These are phyloP conservation scores for Drosophila pallidifrons DNA, from an alignment of 1,140 invertebrate genomes.

Conservation along the genomic window DNA sequence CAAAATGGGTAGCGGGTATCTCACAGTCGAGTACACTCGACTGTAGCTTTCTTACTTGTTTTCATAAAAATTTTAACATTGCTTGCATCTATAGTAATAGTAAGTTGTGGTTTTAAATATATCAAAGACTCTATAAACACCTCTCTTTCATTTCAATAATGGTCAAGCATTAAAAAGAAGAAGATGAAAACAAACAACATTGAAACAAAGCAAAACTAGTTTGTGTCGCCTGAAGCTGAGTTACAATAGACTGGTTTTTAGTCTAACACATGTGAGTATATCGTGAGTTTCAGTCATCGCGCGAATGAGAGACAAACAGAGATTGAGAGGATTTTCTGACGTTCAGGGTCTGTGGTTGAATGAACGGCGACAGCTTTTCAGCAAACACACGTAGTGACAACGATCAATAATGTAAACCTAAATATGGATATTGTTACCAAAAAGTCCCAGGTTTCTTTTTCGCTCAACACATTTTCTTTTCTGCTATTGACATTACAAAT, in stretches of 20 bases:
- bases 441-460: background rate
- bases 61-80: background rate
- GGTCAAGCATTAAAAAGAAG: slow-evolving; percentile 21
- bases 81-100: background rate
- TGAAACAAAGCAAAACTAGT: slow-evolving; percentile 56
- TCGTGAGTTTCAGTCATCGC: slow-evolving; percentile 1
- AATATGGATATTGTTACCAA: slow-evolving; percentile 49
- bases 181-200: slow-evolving; percentile 11
- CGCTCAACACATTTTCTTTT: background rate
- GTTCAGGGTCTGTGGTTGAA: slow-evolving; percentile 63
- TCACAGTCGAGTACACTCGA: too few relatives aligned
- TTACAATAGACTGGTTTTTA: slow-evolving; percentile 66
- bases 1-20: too few relatives aligned
- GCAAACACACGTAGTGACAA: slow-evolving; percentile 34
- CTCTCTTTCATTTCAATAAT: background rate
- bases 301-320: slow-evolving; percentile 2
- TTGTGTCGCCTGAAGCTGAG: slow-evolving; percentile 54
- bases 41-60: too few relatives aligned
- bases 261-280: slow-evolving; percentile 28
- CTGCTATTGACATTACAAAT: background rate
- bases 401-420: slow-evolving; percentile 40
- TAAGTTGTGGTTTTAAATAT: too few relatives aligned
- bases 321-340: slow-evolving; percentile 7
- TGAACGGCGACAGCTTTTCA: slow-evolving; percentile 45
- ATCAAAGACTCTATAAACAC: background rate